Percentiles rank a stretch among this genome's conserved stretches.
phyloP scores from a whole-genome alignment of 2,797 vertebrate genomes.

The Fratercula arctica region DNA sequence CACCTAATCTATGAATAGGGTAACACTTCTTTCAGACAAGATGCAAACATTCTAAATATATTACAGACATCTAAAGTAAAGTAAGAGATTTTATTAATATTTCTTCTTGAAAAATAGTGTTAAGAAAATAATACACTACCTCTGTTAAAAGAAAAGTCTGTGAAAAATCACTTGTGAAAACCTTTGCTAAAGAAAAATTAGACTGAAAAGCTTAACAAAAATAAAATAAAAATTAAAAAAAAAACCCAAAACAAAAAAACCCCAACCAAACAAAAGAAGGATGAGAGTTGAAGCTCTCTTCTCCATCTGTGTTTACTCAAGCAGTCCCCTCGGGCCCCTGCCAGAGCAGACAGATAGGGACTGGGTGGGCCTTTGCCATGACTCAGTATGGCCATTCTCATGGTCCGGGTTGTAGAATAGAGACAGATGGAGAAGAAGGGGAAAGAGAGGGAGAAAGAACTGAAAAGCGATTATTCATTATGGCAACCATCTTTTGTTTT shows the following conservation, averaged over 20 bases:
- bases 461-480: background rate
- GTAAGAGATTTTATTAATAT: background rate
- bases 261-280: background rate
- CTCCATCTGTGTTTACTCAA: background rate
- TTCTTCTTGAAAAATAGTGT: background rate
- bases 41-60: background rate
- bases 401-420: background rate
- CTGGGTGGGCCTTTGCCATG: background rate
- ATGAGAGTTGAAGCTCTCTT: background rate
- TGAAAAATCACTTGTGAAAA: background rate
- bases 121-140: background rate
- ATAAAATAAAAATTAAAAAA: background rate
- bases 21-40: background rate
- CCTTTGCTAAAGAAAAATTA: background rate
- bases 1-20: background rate
- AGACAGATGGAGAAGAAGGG: background rate
- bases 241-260: background rate
- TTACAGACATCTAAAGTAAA: background rate
- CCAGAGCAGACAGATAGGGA: background rate
- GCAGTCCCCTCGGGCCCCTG: accelerated
- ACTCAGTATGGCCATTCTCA: background rate
- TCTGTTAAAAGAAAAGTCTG: background rate
- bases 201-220: background rate
- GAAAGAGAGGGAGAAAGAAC: background rate
- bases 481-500: background rate